Conservation (phyloP, 2,888 invertebrate genomes). For the Dorcus parallelipipedus region DNA sequence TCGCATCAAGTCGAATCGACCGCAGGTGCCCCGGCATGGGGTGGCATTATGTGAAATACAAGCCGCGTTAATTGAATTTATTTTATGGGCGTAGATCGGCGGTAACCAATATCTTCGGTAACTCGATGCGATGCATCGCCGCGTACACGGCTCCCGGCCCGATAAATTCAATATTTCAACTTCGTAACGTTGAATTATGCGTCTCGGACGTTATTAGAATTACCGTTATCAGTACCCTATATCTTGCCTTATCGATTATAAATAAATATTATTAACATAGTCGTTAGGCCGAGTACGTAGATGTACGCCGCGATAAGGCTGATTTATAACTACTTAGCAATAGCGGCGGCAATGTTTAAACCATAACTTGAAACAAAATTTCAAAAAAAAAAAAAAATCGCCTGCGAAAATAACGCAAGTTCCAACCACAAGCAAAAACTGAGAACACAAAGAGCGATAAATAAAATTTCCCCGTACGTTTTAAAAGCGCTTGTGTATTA, state of each 20-base stretch:
- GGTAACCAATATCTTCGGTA: conserved; percentile 19
- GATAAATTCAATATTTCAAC: conserved; percentile 18
- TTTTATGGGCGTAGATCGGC: conserved; percentile 29
- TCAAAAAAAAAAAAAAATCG: too few relatives aligned
- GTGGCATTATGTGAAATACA: conserved; percentile 32
- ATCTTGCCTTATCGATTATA: conserved; percentile 17
- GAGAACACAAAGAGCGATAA: conserved; percentile 11
- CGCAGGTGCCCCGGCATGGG: conserved; percentile 29
- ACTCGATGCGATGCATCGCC: conserved; percentile 14
- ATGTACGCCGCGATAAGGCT: conserved; percentile 12
- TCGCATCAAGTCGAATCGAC: conserved; percentile 12
- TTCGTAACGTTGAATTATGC: conserved; percentile 1
- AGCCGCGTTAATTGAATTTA: conserved; percentile 33
- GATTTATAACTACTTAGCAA: conserved; percentile 6
- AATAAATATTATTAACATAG: conserved; percentile 12
- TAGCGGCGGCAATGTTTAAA: too few relatives aligned
- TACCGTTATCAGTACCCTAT: conserved; percentile 3
- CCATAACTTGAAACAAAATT: too few relatives aligned
- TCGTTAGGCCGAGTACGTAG: conserved; percentile 5
- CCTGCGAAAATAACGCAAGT: too few relatives aligned
- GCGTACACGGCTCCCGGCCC: conserved; percentile 15
- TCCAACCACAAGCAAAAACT: not conserved
- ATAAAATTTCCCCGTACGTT: conserved; percentile 14
- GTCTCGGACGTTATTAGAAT: not conserved
- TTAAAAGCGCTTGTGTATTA: conserved; percentile 6